Percentiles rank a stretch among this genome's conserved stretches.
Conservation (phyloP, 2,113 vertebrate genomes). For the Anarhynchus alexandrinus region DNA sequence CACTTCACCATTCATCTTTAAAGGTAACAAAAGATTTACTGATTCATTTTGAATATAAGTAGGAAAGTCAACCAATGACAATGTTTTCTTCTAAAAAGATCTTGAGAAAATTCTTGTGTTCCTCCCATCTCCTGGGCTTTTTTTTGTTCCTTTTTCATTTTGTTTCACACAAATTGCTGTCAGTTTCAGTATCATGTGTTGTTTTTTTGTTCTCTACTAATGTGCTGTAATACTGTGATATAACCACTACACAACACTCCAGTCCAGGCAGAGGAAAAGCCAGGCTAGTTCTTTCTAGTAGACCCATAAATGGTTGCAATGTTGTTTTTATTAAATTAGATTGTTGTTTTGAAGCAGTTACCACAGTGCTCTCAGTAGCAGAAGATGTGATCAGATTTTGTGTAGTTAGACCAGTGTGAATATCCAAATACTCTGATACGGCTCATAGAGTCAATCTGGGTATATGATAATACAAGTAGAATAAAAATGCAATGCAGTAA, state of each 20-base stretch:
- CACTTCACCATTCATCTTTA: not conserved
- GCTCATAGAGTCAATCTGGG: not conserved
- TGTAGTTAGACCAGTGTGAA: not conserved
- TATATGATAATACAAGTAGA: not conserved
- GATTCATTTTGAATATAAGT: not conserved
- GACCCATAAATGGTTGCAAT: not conserved
- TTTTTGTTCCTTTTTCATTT: not conserved
- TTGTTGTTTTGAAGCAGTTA: not conserved
- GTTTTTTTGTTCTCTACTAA: not conserved
- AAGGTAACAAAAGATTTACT: not conserved
- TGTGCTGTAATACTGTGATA: not conserved
- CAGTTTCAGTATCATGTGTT: not conserved
- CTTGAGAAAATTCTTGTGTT: not conserved
- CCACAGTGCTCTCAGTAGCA: not conserved
- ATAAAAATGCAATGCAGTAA: not conserved
- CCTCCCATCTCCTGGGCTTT: not conserved
- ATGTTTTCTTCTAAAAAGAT: not conserved
- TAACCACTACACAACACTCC: not conserved
- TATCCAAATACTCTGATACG: not conserved
- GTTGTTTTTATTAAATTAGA: not conserved
- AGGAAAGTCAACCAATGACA: not conserved
- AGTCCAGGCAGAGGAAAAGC: not conserved
- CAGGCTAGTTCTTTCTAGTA: not conserved
- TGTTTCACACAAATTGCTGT: not conserved
- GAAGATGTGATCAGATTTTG: not conserved